Base-by-base conservation (phyloP, 1,140 invertebrate genomes). In the Zaprionus vittiger region DNA sequence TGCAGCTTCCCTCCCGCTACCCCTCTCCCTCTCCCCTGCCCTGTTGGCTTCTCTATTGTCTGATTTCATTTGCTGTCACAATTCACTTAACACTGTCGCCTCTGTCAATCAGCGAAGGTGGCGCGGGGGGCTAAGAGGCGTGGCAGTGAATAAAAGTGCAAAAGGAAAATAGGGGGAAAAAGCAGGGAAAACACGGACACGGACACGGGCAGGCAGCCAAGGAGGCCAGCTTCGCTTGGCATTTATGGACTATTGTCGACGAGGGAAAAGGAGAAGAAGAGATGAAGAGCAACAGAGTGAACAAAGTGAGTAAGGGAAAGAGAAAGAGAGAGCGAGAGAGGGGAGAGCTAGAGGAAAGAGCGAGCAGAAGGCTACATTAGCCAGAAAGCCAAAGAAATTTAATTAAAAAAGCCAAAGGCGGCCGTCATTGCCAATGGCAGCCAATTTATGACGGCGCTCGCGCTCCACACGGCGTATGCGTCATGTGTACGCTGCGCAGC, bases 51-150 rank as follows among this genome's bases (percentile, higher is more conserved):
- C 12, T 37, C 31, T 66, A 24, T 79, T 59, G 57, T 69, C 67
- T 78, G 82, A 85, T 81, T 78, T 75, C 72, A 81, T 72, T 83
- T 85, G 28, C 57, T 52, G 66, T 57, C 70, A 79, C 70, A 81
- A 78, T 77, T 70, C 82, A 57, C 67, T 78, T 74, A 75, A 70
- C 72, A 70, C 72, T 41, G 41, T 52, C 38, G 15, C 20, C 26
- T 41, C 24, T 60, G 56, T 59, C 63, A 67, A 52, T 67, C 65
- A 66, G 20, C 24, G 62, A 20, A 11, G 9, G 49, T 2, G 9
- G 14, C 7, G 14, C 4, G 41, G 24, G 2, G 5, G 15, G 11
- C 15, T 6, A 6, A 15, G n/a, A 1, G 47, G 47, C 47, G 17
- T 31, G 28, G 28, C 28, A 31, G 28, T 31, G 31, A 28, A n/a